A percentile compares a stretch with the other conserved stretches of the same genome.
Conservation (phyloP, 2,113 vertebrate genomes). For the Pachyramphus minor region DNA sequence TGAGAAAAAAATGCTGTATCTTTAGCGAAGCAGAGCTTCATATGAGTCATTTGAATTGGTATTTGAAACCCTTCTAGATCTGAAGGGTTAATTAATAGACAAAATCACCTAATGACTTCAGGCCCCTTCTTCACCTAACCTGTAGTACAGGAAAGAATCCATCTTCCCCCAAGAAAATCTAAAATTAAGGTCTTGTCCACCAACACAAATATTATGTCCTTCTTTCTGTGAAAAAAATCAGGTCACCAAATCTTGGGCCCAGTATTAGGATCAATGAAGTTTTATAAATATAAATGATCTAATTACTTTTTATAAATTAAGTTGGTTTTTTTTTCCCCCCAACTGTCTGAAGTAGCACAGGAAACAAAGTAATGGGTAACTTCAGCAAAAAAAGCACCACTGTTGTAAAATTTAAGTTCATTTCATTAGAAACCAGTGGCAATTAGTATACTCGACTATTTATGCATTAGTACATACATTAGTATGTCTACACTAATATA, state of each 20-base stretch:
- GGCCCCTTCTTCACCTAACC: not conserved
- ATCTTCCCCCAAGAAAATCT: not conserved
- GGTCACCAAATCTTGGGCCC: not conserved
- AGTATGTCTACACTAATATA: not conserved
- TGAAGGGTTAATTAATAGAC: not conserved
- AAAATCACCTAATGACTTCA: not conserved
- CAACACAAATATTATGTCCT: not conserved
- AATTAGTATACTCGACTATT: not conserved
- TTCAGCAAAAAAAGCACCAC: not conserved
- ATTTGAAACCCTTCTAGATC: not conserved
- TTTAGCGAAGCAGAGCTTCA: not conserved
- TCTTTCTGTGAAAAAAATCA: not conserved
- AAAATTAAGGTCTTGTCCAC: not conserved
- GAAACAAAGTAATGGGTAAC: not conserved
- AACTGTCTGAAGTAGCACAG: not conserved
- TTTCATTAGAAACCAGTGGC: not conserved
- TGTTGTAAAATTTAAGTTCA: not conserved
- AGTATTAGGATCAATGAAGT: not conserved
- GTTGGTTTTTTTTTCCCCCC: not conserved
- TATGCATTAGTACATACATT: not conserved
- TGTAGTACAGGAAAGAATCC: not conserved
- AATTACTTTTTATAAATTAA: not conserved
- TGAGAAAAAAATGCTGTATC: not conserved
- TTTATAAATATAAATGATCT: not conserved
- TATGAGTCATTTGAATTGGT: not conserved